Base-by-base conservation (phyloP, 2,888 invertebrate genomes). In the Pelosia muscerda region DNA sequence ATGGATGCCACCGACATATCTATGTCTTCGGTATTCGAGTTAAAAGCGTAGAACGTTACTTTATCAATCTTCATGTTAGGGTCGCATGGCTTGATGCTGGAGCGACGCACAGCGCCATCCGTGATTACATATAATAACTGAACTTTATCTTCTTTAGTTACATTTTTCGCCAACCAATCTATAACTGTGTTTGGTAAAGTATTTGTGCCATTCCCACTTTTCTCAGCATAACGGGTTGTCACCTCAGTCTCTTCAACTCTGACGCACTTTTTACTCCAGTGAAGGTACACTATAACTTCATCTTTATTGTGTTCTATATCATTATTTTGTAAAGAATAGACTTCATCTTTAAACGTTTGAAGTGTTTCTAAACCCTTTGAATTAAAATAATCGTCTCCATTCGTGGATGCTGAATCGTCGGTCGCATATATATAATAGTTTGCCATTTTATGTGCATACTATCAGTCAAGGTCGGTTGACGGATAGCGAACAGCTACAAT, bases 1-100 rank as follows among this genome's bases (percentile, higher is more conserved):
- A 63, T 63, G 19, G 63, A 54, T 9, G 63, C 63, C 11, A 63
- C 63, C 0, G 63, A 54, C 63, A 63, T 63, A 55, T 63, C 63
- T 15, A 60, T 60, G 23, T 22, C 0, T 6, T 42, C 3, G n/a
- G 26, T 22, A 38, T 42, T 42, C 2, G 8, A 19, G 19, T 60
- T 38, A 13, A 63, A 55, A 15, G 63, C 63, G 25, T 63, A 25
- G 3, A 63, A 63, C 1, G 1, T 34, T 0, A 63, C 63, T 5
- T 22, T 54, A 11, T 63, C 54, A 11, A 63, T 63, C 19, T 34
- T 63, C 54, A 34, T 54, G 9, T 34, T 49, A 23, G 34, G 34
- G 4, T 63, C 63, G 23, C 54, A 54, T 8, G 23, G 54, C 31
- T 1, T 63, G 1, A 63, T 63, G 0, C 10, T 10, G 9, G 28